Base-by-base conservation (phyloP, 2,888 invertebrate species). In the Monopis laevigella region DNA sequence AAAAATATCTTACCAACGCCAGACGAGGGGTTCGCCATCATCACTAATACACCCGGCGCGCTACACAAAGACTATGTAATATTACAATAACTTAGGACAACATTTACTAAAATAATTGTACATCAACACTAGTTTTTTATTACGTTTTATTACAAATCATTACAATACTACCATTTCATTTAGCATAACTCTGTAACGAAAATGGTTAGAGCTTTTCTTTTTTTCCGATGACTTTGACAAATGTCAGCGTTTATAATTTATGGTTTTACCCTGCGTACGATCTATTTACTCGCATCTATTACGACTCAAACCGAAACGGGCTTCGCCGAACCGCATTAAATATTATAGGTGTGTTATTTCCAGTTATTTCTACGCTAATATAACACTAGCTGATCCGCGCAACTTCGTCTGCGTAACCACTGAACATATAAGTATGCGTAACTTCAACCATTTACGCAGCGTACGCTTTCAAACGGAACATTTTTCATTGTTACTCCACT, bases 21-120 rank as follows among this genome's bases (percentile, higher is more conserved):
- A 89, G 90, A 88, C 84, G 88, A 88, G 83, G 88, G 90, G 83
- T 90, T 89, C 90, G 92, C 92, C 92, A 92, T 92, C 84, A 87
- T 85, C 78, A 71, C 66, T 67, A 62, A 68, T 67, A 65, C 72
- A 74, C 80, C 80, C 32, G 78, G 77, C 67, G 67, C 68, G 68
- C 62, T 67, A 68, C 11, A 12, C 19, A 13, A 36, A 6, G 14
- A 14, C 36, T 16, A 11, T 19, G n/a, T 21, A 18, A 13, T 13
- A 21, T 36, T 12, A 12, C 21, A 21, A 21, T n/a, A 18, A 21
- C 12, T 16, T 19, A 16, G 6, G 28, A 11, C 40, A 16, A 40
- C 40, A 40, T 40, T 40, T 27, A 40, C 40, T 28, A 24, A 26
- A 19, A n/a, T 32, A 36, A 36, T 21, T 21, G n/a, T 34, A 12